phyloP scores from a whole-genome alignment of 2,113 vertebrate genomes.

The Pteronura brasiliensis region DNA sequence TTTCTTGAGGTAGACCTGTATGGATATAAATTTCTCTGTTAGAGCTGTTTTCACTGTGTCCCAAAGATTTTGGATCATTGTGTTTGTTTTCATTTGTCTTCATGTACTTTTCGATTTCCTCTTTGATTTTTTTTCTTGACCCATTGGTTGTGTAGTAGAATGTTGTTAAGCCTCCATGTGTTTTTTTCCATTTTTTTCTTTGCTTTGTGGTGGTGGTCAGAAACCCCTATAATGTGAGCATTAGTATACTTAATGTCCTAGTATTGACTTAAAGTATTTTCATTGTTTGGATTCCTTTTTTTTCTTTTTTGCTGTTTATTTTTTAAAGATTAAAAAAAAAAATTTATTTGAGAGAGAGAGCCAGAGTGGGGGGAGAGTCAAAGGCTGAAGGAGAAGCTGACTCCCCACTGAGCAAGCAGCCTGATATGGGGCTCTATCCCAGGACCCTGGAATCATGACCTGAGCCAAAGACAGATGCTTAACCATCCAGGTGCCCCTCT shows the following conservation, averaged over 20 bases:
- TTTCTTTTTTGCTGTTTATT: neutral
- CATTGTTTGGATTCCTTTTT: neutral
- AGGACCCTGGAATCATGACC: too few relatives aligned
- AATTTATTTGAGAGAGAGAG: too few relatives aligned
- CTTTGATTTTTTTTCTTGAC: neutral
- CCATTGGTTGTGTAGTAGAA: neutral
- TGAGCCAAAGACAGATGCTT: too few relatives aligned
- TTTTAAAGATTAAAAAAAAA: neutral
- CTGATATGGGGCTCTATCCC: too few relatives aligned
- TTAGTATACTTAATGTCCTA: neutral
- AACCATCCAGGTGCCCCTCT: neutral
- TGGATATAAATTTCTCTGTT: neutral
- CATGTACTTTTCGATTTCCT: neutral
- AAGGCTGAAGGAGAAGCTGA: too few relatives aligned
- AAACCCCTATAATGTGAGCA: neutral
- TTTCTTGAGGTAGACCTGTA: neutral
- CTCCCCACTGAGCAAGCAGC: too few relatives aligned
- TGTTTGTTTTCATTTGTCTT: neutral
- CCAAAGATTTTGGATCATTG: neutral
- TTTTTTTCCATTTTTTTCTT: neutral
- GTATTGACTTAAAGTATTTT: neutral
- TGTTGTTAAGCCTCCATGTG: neutral
- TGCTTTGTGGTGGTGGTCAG: neutral
- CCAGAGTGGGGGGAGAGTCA: too few relatives aligned
- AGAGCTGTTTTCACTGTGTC: neutral